Evolutionary conservation across 1,140 invertebrate species (phyloP).

Genomic region (Sinella curviseta): DNA sequence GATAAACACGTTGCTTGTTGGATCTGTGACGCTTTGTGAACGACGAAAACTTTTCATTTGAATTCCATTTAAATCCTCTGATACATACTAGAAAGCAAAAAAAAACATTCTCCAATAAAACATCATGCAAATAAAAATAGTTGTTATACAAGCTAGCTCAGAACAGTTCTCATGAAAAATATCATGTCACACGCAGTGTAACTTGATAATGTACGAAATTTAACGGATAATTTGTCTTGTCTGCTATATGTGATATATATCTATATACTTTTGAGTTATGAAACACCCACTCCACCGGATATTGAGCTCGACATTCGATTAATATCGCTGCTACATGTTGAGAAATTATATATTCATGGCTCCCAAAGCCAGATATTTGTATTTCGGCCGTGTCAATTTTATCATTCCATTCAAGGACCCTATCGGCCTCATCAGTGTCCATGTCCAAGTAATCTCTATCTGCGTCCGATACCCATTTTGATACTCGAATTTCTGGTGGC

Average conservation of each 20-base stretch:
- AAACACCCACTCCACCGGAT: conserved; percentile 31
- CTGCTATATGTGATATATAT: no score
- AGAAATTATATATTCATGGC: neutral
- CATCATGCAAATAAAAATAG: conserved; percentile 26
- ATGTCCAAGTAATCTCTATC: neutral
- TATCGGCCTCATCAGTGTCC: neutral
- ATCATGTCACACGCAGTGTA: neutral
- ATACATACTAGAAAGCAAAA: conserved; percentile 1
- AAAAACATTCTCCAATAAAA: no score
- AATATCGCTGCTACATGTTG: neutral
- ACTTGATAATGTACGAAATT: neutral
- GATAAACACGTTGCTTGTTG: neutral
- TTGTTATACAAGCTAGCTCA: neutral
- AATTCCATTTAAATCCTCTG: conserved; percentile 17
- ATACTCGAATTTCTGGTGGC: neutral
- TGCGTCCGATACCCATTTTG: neutral
- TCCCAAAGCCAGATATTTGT: neutral
- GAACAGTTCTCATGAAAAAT: neutral
- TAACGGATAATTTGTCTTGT: neutral
- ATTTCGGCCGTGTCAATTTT: neutral
- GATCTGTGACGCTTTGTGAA: conserved; percentile 17
- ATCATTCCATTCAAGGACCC: neutral
- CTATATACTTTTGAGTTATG: conserved; percentile 29
- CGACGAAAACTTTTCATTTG: conserved; percentile 24
- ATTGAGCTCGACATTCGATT: neutral